Conservation (phyloP, 2,888 invertebrate genomes). For the Tupiocoris notatus region DNA sequence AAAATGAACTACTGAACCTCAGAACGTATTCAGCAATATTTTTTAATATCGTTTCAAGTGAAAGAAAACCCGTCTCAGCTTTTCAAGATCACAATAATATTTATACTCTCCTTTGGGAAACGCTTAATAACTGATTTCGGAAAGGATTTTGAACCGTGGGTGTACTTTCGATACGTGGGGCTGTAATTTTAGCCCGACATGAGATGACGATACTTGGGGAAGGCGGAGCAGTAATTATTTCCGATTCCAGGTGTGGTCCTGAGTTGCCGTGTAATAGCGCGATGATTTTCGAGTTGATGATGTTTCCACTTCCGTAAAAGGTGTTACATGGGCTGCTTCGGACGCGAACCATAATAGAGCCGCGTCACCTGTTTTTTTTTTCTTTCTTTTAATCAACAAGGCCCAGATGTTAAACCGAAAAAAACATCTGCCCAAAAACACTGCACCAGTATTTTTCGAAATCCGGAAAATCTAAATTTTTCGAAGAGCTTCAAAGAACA, state of each 20-base stretch:
- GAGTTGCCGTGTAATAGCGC: not conserved
- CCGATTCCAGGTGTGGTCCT: conserved; percentile 8
- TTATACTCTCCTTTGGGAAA: no score
- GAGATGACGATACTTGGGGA: not conserved
- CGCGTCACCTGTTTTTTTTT: not conserved
- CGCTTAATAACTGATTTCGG: not conserved
- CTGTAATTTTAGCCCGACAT: not conserved
- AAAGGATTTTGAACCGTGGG: not conserved
- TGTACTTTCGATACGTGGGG: not conserved
- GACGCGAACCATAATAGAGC: not conserved
- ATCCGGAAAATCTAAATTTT: no score
- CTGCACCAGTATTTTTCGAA: no score
- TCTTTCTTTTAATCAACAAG: no score
- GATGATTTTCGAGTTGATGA: not conserved
- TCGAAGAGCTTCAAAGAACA: no score
- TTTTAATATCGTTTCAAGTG: no score
- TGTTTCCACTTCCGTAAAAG: conserved; percentile 7
- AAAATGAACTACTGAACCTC: no score
- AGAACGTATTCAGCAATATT: no score
- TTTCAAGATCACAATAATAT: no score
- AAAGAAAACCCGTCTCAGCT: no score
- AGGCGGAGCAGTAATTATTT: conserved; percentile 9
- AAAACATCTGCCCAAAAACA: conserved; percentile 4
- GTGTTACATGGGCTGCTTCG: conserved; percentile 14
- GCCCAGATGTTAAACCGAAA: conserved; percentile 10